Base-by-base conservation (phyloP, 2,888 invertebrate genomes). In the Clunio marinus region DNA sequence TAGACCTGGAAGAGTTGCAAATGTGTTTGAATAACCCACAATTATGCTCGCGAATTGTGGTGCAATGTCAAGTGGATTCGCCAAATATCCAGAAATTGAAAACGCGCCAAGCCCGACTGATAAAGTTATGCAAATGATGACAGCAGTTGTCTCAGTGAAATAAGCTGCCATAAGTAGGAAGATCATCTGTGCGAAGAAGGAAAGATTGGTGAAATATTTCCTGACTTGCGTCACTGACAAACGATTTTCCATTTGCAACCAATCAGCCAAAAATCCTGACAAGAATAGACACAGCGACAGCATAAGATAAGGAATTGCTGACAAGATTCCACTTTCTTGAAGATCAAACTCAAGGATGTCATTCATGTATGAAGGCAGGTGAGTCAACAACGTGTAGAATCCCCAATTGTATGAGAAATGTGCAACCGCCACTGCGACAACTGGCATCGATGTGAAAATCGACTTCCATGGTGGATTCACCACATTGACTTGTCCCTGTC, bases 321-420 rank as follows among this genome's bases (percentile, higher is more conserved):
- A 86, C 69, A 89, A 76, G 74, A 87, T 84, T 1, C 93, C 92
- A 4, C 90, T 87, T 75, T 88, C 82, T 1, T 85, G 83, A 13
- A 88, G 80, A 73, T 87, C 82, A 76, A 85, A 88, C 69, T 84
- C 78, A 73, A 86, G 81, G 2, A 85, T 84, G 72, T 88, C 88
- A 78, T 83, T 85, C 84, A 90, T 86, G 73, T 88, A 89, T 10
- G 86, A 88, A 1, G 90, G 90, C 5, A 89, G 77, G 73, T 87
- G 86, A 0, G 89, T 89, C 1, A 89, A 81, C 71, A 90, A 79
- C 0, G 89, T 89, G 74, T 90, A 89, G 76, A 89, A 89, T 0
- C 89, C 89, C 89, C 89, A 90, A 77, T 89, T 89, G 75, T 89
- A 89, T 70, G 88, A 86, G 77, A 89, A 89, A 76, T 89, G 89